These are phyloP conservation scores for Chrysodeixis includens DNA, from an alignment of 2,888 invertebrate genomes.

Conservation along the genomic window DNA sequence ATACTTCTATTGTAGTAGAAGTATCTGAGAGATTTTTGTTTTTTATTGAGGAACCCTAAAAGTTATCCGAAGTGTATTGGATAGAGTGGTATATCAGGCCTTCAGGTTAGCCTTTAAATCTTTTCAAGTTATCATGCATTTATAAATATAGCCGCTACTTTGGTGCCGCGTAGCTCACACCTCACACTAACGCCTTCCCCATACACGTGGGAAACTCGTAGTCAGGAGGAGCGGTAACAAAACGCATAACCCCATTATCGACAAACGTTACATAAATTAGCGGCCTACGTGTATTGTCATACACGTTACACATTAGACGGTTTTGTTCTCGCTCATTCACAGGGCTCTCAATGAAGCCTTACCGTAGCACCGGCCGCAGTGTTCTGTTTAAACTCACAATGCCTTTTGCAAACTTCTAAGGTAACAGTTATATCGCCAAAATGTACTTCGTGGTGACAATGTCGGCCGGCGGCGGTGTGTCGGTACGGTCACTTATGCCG, in stretches of 20 bases:
- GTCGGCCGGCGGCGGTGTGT: slow-evolving; percentile 3
- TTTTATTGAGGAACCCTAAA: too few species aligned
- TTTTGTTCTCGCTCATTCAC: slow-evolving; percentile 38
- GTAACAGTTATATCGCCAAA: slow-evolving; percentile 29
- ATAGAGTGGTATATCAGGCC: not conserved
- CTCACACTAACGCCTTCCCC: slow-evolving; percentile 25
- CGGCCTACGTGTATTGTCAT: slow-evolving; percentile 54
- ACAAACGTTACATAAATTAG: slow-evolving; percentile 65
- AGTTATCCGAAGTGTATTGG: too few species aligned
- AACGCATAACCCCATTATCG: slow-evolving; percentile 63
- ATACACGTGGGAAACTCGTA: slow-evolving; percentile 64
- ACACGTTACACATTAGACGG: slow-evolving; percentile 34
- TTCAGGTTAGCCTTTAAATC: not conserved
- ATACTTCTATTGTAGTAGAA: too few species aligned
- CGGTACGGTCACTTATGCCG: not conserved
- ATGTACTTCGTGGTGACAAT: slow-evolving; percentile 18
- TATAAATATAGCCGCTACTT: slow-evolving; percentile 14
- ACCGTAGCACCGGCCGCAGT: slow-evolving; percentile 19
- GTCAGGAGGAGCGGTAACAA: slow-evolving; percentile 48
- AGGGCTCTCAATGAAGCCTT: slow-evolving; percentile 21
- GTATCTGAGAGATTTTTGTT: too few species aligned
- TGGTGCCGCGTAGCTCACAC: slow-evolving; percentile 20
- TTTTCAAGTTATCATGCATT: not conserved
- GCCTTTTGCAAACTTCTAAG: slow-evolving; percentile 10
- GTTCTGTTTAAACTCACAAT: slow-evolving; percentile 27